Evolutionary conservation across 2,113 vertebrate genomes (phyloP), one percentile per base, ranked within the genome.

Genomic region (Beaufortia kweichowensis): DNA sequence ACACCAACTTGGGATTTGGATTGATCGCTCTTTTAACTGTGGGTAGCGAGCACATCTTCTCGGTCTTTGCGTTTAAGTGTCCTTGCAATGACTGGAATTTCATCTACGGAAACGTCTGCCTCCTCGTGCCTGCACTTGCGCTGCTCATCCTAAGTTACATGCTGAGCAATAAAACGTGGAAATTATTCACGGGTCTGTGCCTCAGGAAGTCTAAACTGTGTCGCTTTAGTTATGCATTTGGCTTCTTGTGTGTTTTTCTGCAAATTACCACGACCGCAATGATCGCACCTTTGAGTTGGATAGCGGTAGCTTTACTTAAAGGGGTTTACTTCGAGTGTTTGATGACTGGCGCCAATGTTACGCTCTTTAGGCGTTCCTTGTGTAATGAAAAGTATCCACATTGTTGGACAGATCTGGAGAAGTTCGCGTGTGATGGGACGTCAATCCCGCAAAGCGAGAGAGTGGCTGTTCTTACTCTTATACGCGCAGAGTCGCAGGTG

Each of bases 401-500:
- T 0, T 95, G 92, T 61, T 0, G 0, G 0, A 0, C 4, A 0
- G 8, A 71, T n/a, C 66, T 95, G 41, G 4, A 55, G 17, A 79
- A 2, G 66, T 64, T 88, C 0, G 93, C 94, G 1, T 96, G 95
- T 29, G 1, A 26, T 0, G 0, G 11, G 1, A 1, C 3, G 0
- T n/a, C n/a, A 0, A 55, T 79, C 0, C 62, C 0, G 2, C 0
- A 0, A 0, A 0, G 0, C 4, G 29, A 48, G 0, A 3, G 73
- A 21, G 2, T 79, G 0, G n/a, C 26, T 1, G 60, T 88, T 1
- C 11, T 70, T 1, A 5, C 29, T 15, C 77, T n/a, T 1, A 80
- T 95, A 8, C 83, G 23, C 12, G 90, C 93, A 0, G 85, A 94
- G 39, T 95, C 95, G 1, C 94, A 96, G 93, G 94, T 94, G 76